Evolutionary conservation across 2,888 invertebrate genomes (phyloP).

Genomic region (Melikaiella ostensackeni): DNA sequence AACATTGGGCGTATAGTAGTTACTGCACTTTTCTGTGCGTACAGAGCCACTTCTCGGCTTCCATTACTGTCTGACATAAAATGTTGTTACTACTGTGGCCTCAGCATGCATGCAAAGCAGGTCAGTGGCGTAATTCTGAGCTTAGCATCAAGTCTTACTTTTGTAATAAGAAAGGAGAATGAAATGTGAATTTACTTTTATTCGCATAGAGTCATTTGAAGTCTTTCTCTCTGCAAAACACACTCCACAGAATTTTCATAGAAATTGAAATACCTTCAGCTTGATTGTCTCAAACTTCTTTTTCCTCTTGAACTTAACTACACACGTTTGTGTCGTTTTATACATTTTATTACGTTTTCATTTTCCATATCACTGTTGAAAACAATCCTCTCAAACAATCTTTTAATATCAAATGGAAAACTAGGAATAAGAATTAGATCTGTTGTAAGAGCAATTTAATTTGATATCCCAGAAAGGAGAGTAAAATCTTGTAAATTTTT

Average conservation of each 20-base stretch:
- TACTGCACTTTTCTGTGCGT: background rate
- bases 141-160: conserved; percentile 21
- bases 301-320: background rate
- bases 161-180: conserved; percentile 24
- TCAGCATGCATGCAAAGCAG: conserved; percentile 34
- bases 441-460: too few species aligned
- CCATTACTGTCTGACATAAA: conserved; percentile 27
- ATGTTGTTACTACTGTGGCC: conserved; percentile 15
- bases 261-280: conserved; percentile 1
- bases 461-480: background rate
- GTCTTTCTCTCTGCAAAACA: conserved; percentile 4
- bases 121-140: conserved; percentile 32
- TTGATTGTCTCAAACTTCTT: background rate
- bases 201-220: background rate
- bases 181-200: conserved; percentile 16
- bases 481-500: background rate
- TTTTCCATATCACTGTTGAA: background rate
- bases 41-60: conserved; percentile 3
- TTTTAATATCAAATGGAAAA: background rate
- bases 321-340: background rate
- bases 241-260: conserved; percentile 15
- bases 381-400: background rate
- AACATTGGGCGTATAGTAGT: background rate
- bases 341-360: background rate
- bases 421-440: too few species aligned